Evolutionary conservation across 2,113 vertebrate species (phyloP).

Genomic region (Amphiprion ocellaris): DNA sequence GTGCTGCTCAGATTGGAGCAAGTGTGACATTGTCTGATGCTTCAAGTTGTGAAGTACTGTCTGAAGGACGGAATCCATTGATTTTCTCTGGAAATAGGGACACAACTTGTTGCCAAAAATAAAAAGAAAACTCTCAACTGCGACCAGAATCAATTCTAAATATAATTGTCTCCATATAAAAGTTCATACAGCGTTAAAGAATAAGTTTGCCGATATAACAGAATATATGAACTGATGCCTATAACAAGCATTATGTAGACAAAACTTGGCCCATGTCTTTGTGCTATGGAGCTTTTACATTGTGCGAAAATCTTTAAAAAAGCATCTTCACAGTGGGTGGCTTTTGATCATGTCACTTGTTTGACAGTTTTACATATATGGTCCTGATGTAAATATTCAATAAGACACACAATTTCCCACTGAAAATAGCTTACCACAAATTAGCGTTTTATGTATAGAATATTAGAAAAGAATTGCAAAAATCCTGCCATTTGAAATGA

Average conservation of each 20-base stretch:
- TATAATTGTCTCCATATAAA: background rate
- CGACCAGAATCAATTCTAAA: background rate
- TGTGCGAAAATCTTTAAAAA: background rate
- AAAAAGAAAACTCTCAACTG: background rate
- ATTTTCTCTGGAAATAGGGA: slow-evolving; percentile 12
- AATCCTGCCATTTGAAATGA: too few species aligned
- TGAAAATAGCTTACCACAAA: too few species aligned
- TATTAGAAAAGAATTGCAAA: too few species aligned
- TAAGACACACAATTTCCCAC: too few species aligned
- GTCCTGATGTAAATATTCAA: too few species aligned
- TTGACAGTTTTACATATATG: too few species aligned
- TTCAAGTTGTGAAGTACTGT: background rate
- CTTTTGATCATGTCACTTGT: too few species aligned
- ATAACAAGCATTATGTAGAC: too few species aligned
- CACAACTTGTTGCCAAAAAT: background rate
- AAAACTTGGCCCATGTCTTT: too few species aligned
- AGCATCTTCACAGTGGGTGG: background rate
- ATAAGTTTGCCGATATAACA: too few species aligned
- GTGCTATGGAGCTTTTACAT: background rate
- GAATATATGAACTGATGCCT: too few species aligned
- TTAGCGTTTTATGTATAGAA: too few species aligned
- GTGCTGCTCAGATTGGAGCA: background rate
- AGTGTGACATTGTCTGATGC: background rate
- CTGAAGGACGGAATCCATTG: background rate
- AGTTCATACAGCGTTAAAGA: background rate